Percentiles rank a stretch among this genome's conserved stretches.
These are phyloP conservation scores for Sorex fumeus DNA, from an alignment of 2,113 vertebrate genomes.

Conservation along the genomic window DNA sequence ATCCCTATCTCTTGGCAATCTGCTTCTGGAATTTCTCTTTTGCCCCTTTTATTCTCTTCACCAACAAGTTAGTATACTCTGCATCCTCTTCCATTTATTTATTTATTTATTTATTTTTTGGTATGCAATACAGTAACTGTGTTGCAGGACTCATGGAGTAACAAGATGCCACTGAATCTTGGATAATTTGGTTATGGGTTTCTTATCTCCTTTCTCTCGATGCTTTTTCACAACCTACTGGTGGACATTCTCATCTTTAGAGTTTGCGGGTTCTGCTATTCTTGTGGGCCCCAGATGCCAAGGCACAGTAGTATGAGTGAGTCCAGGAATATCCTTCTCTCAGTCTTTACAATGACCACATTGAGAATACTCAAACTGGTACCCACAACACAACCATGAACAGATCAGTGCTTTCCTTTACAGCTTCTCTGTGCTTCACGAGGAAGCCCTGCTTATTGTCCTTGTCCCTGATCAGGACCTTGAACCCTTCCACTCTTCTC, in stretches of 20 bases:
- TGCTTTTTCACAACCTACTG: constrained; percentile 98
- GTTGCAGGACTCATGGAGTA: constrained; percentile 96
- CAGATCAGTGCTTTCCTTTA: constrained; percentile 98
- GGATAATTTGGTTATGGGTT: constrained; percentile 97
- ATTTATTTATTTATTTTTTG: constrained; percentile 95
- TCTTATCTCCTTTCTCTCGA: constrained; percentile 94
- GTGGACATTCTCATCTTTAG: constrained; percentile 98
- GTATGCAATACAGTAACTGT: constrained; percentile 95
- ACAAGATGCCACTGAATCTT: constrained; percentile 99
- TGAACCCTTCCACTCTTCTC: constrained; percentile 84
- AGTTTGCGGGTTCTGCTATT: constrained; percentile 98
- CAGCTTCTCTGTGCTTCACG: constrained; percentile 98
- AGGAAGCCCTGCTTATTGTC: constrained; percentile 99
- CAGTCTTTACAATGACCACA: constrained; percentile 98
- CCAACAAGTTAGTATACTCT: constrained; percentile 96
- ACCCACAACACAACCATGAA: constrained; percentile 98
- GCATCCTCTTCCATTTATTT: constrained; percentile 96
- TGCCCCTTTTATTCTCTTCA: constrained; percentile 99
- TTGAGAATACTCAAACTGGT: constrained; percentile 98
- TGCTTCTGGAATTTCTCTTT: constrained; percentile 99
- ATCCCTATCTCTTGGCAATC: constrained; percentile 96
- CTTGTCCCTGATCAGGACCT: constrained; percentile 98
- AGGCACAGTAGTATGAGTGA: constrained; percentile 98
- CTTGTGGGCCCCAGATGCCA: constrained; percentile 97
- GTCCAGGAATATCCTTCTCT: constrained; percentile 98